Base-by-base conservation (phyloP, 2,113 vertebrate genomes). In the Geococcyx californianus region DNA sequence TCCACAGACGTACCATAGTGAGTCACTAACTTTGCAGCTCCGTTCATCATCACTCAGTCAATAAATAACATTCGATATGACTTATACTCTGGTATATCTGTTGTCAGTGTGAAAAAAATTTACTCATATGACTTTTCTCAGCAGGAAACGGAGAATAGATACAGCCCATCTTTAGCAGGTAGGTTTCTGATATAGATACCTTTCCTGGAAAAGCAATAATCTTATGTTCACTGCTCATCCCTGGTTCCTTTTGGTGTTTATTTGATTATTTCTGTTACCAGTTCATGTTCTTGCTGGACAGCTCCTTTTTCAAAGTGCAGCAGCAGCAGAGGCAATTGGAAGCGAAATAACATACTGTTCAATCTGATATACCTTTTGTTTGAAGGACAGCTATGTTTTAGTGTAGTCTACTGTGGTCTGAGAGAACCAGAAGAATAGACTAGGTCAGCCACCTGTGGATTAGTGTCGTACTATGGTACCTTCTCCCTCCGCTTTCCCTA, bases 231-330 rank as follows among this genome's bases (percentile, higher is more conserved):
- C 42, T 85, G n/a, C n/a, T n/a, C n/a, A n/a, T 79, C 21, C 8
- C 16, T 88, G 7, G 2, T 54, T 91, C 20, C 20, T 59, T 86
- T 67, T 74, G 23, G 29, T 75, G 16, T 56, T 69, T 82, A 51
- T 64, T 82, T 56, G 12, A 29, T 63, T 66, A 10, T 34, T 84
- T 89, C 67, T 78, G 13, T 56, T 40, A 23, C 11, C 3, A 10
- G 66, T 74, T 52, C 31, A 16, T 31, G 13, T 49, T 81, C 44
- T 72, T 93, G 92, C 76, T 96, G 94, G 96, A 97, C 94, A 97
- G 94, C 93, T 97, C 94, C 90, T 80, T 90, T 92, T 70, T 55
- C 52, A 15, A 86, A 62, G 33, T 15, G 24, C 38, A 70, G 28
- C 38, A 36, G 25, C 21, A 42, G 9, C 29, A 60, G 55, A 55